Conservation (phyloP, 1,140 invertebrate genomes). For the Macrobrachium rosenbergii region DNA sequence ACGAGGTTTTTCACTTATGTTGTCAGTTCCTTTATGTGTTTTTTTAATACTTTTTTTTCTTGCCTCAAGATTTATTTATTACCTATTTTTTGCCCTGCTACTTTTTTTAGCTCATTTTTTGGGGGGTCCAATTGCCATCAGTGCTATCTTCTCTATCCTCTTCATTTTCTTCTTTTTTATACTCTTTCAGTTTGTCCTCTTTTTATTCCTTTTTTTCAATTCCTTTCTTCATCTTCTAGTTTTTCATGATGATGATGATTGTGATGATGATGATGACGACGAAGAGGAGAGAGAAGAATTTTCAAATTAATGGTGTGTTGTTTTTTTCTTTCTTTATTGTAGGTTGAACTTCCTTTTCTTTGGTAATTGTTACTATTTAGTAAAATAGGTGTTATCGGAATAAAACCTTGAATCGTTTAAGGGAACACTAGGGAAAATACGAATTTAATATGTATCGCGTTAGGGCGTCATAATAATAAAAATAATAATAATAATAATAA, state of each 20-base stretch:
- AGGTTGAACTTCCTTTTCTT: too few species aligned
- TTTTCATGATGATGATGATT: neutral
- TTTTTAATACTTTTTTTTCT: neutral
- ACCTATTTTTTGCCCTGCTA: neutral
- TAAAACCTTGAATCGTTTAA: too few species aligned
- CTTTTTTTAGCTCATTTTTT: too few species aligned
- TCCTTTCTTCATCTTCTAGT: neutral
- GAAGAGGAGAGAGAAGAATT: too few species aligned
- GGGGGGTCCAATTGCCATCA: neutral
- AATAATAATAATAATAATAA: too few species aligned
- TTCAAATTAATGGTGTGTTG: too few species aligned
- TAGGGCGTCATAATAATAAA: neutral
- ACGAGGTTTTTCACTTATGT: neutral
- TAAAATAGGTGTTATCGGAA: too few species aligned
- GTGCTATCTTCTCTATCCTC: neutral
- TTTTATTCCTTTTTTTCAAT: neutral
- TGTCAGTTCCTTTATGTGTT: constrained; percentile 1
- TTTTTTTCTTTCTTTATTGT: too few species aligned
- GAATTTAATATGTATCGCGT: neutral
- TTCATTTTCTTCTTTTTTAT: neutral
- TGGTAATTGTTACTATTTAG: too few species aligned
- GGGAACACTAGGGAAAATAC: neutral
- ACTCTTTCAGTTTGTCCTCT: neutral
- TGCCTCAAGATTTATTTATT: neutral
- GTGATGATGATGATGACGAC: too few species aligned